A percentile compares a stretch with the other conserved stretches of the same genome.
Conservation (phyloP, 2,113 vertebrate species). For the Rhinichthys klamathensis region DNA sequence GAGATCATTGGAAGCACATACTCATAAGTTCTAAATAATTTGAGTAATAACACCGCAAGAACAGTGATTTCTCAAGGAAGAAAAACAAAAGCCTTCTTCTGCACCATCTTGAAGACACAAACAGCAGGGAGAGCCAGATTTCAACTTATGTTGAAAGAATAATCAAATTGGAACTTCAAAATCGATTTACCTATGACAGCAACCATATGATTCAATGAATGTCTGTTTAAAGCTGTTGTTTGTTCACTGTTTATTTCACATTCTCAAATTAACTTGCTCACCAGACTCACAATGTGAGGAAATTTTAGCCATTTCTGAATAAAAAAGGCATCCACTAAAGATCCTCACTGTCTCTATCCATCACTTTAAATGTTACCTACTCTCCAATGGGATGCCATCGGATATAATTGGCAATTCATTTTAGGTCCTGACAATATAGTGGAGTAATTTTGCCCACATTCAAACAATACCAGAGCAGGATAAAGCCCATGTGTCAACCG, state of each 20-base stretch:
- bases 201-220: constrained; percentile 19
- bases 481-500: constrained; percentile 79
- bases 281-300: constrained; percentile 18
- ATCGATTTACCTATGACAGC: constrained; percentile 8
- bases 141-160: background rate
- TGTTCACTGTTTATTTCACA: constrained; percentile 20
- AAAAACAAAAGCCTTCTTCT: background rate
- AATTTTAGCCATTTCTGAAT: constrained; percentile 48
- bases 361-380: constrained; percentile 74
- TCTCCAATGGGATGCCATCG: constrained; percentile 70
- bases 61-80: constrained; percentile 18
- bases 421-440: constrained; percentile 77
- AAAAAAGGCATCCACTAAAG: constrained; percentile 67
- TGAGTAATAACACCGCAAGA: too few species aligned
- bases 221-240: constrained; percentile 7
- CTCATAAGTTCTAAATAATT: background rate
- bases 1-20: background rate
- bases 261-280: constrained; percentile 14
- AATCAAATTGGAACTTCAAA: constrained; percentile 10
- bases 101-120: background rate
- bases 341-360: constrained; percentile 72
- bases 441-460: constrained; percentile 78
- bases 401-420: constrained; percentile 83
- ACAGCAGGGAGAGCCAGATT: constrained; percentile 18
- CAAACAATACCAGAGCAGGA: constrained; percentile 74